Conservation (phyloP, 2,797 vertebrate genomes). For the Zalophus californianus region DNA sequence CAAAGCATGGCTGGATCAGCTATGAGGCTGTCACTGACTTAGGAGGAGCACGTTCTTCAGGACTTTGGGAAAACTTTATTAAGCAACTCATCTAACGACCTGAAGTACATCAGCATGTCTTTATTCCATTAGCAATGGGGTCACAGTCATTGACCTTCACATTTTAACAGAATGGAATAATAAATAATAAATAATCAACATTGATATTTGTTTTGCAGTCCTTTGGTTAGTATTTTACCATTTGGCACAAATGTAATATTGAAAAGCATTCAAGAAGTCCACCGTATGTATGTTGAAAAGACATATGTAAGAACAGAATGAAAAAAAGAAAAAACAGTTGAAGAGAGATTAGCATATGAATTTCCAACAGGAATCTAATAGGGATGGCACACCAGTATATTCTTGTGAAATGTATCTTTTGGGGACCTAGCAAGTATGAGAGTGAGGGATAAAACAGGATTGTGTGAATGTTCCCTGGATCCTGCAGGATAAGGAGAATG, state of each 20-base stretch:
- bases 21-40: background rate
- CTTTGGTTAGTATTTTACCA: background rate
- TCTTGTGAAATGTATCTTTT: background rate
- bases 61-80: background rate
- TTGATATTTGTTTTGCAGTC: background rate
- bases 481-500: background rate
- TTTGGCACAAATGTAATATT: background rate
- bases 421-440: background rate
- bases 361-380: background rate
- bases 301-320: background rate
- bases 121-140: background rate
- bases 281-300: background rate
- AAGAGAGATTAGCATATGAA: background rate
- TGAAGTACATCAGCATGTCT: background rate
- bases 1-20: background rate
- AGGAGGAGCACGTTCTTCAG: background rate
- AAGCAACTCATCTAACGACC: background rate
- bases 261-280: background rate
- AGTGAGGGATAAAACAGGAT: rapidly evolving
- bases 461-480: background rate
- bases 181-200: background rate
- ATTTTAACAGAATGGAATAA: background rate
- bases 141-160: background rate
- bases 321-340: background rate
- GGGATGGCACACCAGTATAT: rapidly evolving